phyloP scores from a whole-genome alignment of 2,888 invertebrate genomes.

The Caenorhabditis sulstoni region DNA sequence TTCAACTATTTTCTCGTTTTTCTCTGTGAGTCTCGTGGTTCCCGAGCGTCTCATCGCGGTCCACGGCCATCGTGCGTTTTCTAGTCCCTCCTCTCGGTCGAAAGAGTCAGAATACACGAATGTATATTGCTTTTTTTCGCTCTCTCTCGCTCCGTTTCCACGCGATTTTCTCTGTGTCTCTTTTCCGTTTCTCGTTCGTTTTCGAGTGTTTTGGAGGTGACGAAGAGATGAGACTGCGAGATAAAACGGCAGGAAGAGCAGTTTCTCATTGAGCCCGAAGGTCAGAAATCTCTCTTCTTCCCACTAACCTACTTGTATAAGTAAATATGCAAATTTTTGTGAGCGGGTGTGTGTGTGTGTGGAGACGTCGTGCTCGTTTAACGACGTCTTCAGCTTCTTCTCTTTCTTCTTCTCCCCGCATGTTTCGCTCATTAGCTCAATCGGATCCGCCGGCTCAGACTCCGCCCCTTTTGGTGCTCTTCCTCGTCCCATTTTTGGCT shows the following conservation, averaged over 20 bases:
- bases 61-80: too few species aligned
- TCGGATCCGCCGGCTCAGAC: slow-evolving; percentile 47
- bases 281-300: slow-evolving; percentile 5
- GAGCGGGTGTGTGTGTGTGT: too few species aligned
- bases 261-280: slow-evolving; percentile 1
- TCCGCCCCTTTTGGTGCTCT: slow-evolving; percentile 18
- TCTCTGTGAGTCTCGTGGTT: too few species aligned
- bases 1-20: too few species aligned
- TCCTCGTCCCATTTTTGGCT: slow-evolving; percentile 31
- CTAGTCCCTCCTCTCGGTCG: too few species aligned
- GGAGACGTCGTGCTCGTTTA: slow-evolving; percentile 49
- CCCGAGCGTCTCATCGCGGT: too few species aligned
- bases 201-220: slow-evolving; percentile 14
- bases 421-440: slow-evolving; percentile 59
- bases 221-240: slow-evolving; percentile 19
- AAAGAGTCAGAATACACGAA: too few species aligned
- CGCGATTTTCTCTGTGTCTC: neutral
- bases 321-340: slow-evolving; percentile 36
- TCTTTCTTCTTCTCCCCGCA: slow-evolving; percentile 8
- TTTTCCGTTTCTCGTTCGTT: slow-evolving; percentile 21
- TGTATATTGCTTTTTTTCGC: too few species aligned
- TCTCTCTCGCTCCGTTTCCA: too few species aligned
- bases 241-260: slow-evolving; percentile 3
- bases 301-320: slow-evolving; percentile 15
- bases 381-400: slow-evolving; percentile 8